These are phyloP conservation scores for Sipha flava DNA, from an alignment of 1,140 invertebrate genomes.

Conservation along the genomic window DNA sequence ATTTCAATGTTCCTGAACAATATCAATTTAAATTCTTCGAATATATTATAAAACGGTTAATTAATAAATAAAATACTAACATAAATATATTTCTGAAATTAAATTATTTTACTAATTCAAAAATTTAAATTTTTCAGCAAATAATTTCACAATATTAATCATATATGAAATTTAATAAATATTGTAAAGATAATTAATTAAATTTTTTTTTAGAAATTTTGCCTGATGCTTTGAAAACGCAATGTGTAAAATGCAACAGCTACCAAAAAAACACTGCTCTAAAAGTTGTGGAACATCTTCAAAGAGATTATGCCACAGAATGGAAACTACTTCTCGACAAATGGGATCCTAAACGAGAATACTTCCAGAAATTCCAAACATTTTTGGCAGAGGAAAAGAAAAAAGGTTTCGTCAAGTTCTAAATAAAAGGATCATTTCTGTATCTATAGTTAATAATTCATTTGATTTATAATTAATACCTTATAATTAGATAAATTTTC, in stretches of 20 bases:
- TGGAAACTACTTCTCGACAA: conserved; percentile 49
- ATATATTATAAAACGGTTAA: too few species aligned
- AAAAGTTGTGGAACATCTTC: conserved; percentile 35
- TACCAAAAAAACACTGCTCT: conserved; percentile 48
- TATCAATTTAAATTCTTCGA: too few species aligned
- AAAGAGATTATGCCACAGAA: conserved; percentile 51
- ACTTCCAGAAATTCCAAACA: conserved; percentile 43
- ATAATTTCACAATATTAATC: too few species aligned
- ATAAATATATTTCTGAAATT: too few species aligned
- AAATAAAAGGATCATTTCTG: neutral
- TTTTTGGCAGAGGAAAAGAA: conserved; percentile 4
- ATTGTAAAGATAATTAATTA: too few species aligned
- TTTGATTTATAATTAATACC: too few species aligned
- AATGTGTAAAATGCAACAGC: conserved; percentile 54
- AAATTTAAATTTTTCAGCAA: too few species aligned
- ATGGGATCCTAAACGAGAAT: conserved; percentile 54
- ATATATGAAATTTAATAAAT: too few species aligned
- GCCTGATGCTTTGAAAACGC: conserved; percentile 52
- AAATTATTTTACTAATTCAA: too few species aligned
- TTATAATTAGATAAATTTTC: too few species aligned
- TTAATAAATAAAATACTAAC: too few species aligned
- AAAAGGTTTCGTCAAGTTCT: neutral
- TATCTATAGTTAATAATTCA: neutral
- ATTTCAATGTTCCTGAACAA: too few species aligned
- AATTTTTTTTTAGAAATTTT: conserved; percentile 25